phyloP scores from a whole-genome alignment of 2,113 vertebrate species.

The Nerophis lumbriciformis region DNA sequence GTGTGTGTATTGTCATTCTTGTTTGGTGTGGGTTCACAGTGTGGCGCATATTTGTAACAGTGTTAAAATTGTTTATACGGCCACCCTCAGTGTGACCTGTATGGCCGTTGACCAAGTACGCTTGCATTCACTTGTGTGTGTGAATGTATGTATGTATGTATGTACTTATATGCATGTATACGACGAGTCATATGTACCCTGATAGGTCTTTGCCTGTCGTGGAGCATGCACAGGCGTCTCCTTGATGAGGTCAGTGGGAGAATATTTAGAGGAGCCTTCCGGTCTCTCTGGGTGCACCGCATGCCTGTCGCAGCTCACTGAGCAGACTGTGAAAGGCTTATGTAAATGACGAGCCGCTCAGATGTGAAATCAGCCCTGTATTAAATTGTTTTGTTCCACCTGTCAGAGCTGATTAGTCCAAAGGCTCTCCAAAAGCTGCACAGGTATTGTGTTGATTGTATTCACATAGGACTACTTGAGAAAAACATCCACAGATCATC shows the following conservation, averaged over 20 bases:
- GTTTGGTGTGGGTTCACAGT: too few species aligned
- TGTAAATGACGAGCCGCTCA: constrained; percentile 70
- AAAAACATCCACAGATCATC: constrained; percentile 39
- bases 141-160: constrained; percentile 20
- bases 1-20: too few species aligned
- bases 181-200: constrained; percentile 34
- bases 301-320: constrained; percentile 68
- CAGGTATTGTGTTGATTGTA: constrained; percentile 69
- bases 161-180: too few species aligned
- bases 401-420: constrained; percentile 72
- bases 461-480: constrained; percentile 26
- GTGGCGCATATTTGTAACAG: too few species aligned
- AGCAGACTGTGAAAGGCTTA: constrained; percentile 70
- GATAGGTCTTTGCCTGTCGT: constrained; percentile 50
- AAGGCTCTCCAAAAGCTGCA: constrained; percentile 56
- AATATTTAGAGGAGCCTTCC: constrained; percentile 54
- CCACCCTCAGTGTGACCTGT: too few species aligned
- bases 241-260: constrained; percentile 63
- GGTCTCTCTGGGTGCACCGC: constrained; percentile 60
- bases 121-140: too few species aligned
- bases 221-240: constrained; percentile 42
- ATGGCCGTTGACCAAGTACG: too few species aligned
- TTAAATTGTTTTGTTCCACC: constrained; percentile 75
- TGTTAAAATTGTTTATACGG: too few species aligned
- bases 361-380: constrained; percentile 73